These are phyloP conservation scores for Rhagoletis pomonella DNA, from an alignment of 1,140 invertebrate species.

Conservation along the genomic window DNA sequence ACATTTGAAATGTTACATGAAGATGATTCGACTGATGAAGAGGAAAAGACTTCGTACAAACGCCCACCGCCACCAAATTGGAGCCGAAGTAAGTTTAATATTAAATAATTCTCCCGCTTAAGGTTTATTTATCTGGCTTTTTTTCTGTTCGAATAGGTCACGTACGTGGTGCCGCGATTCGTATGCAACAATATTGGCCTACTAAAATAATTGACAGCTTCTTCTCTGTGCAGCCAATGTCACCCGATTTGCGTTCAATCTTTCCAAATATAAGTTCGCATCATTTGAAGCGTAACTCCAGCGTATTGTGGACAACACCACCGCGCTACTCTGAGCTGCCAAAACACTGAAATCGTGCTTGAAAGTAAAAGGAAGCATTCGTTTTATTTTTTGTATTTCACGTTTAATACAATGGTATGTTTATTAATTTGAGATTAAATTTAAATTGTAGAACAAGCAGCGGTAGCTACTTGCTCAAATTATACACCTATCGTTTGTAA, in stretches of 20 bases:
- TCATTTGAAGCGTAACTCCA: conserved; percentile 81
- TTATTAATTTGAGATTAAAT: neutral
- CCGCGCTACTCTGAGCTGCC: conserved; percentile 77
- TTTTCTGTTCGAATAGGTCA: conserved; percentile 60
- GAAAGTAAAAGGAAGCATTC: neutral
- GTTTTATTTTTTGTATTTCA: conserved; percentile 22
- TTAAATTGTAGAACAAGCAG: conserved; percentile 32
- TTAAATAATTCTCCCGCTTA: neutral
- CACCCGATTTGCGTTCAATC: conserved; percentile 80
- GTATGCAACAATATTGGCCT: conserved; percentile 65
- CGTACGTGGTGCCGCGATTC: conserved; percentile 63
- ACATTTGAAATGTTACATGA: conserved; percentile 75
- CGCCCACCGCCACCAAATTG: conserved; percentile 76
- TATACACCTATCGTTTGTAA: conserved; percentile 22
- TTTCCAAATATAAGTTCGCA: conserved; percentile 80
- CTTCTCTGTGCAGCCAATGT: conserved; percentile 79
- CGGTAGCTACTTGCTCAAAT: neutral
- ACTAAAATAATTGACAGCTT: conserved; percentile 76
- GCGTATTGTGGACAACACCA: conserved; percentile 82
- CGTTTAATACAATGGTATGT: neutral
- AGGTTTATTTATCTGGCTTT: conserved; percentile 30
- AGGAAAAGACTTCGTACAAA: conserved; percentile 73
- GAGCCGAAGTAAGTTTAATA: conserved; percentile 74
- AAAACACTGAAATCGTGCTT: conserved; percentile 65
- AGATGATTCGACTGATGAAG: conserved; percentile 78